Evolutionary conservation across 2,797 vertebrate species (phyloP).

Genomic region (Liparis tanakae): DNA sequence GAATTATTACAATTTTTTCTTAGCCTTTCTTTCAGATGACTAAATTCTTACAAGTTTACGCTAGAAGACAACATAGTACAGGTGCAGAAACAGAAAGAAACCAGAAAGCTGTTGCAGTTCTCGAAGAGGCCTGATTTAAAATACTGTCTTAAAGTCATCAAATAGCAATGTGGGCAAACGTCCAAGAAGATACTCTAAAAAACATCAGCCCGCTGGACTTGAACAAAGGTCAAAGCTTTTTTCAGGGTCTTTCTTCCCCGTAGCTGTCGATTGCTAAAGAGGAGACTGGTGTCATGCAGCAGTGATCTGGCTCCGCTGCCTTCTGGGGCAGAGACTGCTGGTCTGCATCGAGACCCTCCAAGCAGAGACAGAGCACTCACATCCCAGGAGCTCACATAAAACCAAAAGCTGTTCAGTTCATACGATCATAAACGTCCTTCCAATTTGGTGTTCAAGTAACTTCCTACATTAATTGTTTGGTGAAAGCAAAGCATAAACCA

Average conservation of each 20-base stretch:
- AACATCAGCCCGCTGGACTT: not conserved
- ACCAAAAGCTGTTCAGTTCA: not conserved
- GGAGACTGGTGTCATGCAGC: slow-evolving; percentile 29
- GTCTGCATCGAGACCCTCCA: slow-evolving; percentile 19
- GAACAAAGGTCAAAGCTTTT: not conserved
- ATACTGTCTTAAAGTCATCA: not conserved
- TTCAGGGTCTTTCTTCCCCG: slow-evolving; percentile 17
- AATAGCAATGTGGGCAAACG: slow-evolving; percentile 12
- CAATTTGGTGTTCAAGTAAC: not conserved
- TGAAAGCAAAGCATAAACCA: not conserved
- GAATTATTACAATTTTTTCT: no score
- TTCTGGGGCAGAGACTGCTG: slow-evolving; percentile 15
- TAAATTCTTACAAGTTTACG: not conserved
- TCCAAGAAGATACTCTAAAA: slow-evolving; percentile 1
- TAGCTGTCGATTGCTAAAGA: no score
- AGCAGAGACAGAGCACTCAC: slow-evolving; percentile 13
- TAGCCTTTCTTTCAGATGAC: no score
- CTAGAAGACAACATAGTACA: not conserved
- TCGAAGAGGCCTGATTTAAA: not conserved
- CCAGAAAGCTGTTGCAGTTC: not conserved
- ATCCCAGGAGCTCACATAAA: slow-evolving; percentile 18
- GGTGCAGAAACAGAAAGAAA: not conserved
- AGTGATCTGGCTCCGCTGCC: slow-evolving; percentile 22
- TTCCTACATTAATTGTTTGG: not conserved
- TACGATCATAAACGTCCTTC: slow-evolving; percentile 1